Percentiles rank a stretch among this genome's conserved stretches.
phyloP scores from a whole-genome alignment of 2,797 vertebrate species.

The Spea hammondii region DNA sequence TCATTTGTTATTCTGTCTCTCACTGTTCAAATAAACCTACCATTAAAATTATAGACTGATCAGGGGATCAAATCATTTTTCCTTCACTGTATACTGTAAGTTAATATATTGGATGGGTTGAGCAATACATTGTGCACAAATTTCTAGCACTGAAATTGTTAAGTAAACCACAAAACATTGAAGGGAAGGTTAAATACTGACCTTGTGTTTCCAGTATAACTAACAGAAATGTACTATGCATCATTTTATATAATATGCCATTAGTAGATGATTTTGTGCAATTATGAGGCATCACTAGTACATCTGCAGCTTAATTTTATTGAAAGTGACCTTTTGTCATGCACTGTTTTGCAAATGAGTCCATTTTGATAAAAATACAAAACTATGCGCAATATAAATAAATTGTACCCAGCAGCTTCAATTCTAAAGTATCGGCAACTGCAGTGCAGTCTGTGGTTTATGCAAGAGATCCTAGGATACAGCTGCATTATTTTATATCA shows the following conservation, averaged over 20 bases:
- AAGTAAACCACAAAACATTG: not conserved
- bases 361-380: slow-evolving; percentile 5
- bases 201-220: not conserved
- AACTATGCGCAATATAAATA: not conserved
- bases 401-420: not conserved
- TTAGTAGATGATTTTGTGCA: slow-evolving; percentile 20
- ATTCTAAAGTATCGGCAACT: not conserved
- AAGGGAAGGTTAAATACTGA: not conserved
- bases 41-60: too few species aligned
- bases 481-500: too few species aligned
- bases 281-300: slow-evolving; percentile 3
- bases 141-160: not conserved
- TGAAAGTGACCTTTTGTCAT: slow-evolving; percentile 29
- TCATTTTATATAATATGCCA: slow-evolving; percentile 23
- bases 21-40: too few species aligned
- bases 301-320: slow-evolving; percentile 12
- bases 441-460: not conserved
- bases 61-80: too few species aligned
- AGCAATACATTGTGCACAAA: not conserved
- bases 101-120: too few species aligned
- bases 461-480: not conserved
- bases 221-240: not conserved
- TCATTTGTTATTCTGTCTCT: too few species aligned
- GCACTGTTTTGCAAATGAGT: slow-evolving; percentile 5
- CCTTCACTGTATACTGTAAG: too few species aligned